Evolutionary conservation across 2,888 invertebrate species (phyloP).

Genomic region (Sturmia bella): DNA sequence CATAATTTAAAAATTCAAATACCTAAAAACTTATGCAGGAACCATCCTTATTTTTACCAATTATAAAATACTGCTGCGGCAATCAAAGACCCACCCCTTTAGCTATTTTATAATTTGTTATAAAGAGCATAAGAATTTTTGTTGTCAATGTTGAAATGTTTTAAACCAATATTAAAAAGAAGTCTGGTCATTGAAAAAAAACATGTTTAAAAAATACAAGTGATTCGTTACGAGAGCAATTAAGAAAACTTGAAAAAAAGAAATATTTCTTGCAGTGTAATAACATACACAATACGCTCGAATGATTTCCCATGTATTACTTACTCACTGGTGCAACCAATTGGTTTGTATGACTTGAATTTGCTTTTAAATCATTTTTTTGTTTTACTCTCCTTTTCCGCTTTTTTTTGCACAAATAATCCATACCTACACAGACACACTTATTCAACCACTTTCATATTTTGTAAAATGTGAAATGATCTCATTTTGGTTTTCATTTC

Average conservation of each 20-base stretch:
- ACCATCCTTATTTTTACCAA: too few relatives aligned
- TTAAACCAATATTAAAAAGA: too few relatives aligned
- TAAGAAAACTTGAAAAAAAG: slow-evolving; percentile 7
- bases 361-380: slow-evolving; percentile 38
- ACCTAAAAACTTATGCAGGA: too few relatives aligned
- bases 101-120: too few relatives aligned
- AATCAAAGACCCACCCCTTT: too few relatives aligned
- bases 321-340: slow-evolving; percentile 1
- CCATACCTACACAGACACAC: background rate
- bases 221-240: background rate
- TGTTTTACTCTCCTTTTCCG: background rate
- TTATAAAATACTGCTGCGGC: too few relatives aligned
- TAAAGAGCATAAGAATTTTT: too few relatives aligned
- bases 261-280: background rate
- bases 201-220: background rate
- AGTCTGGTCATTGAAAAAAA: background rate
- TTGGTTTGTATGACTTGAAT: slow-evolving; percentile 37
- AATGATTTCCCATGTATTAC: background rate
- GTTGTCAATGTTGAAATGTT: too few relatives aligned
- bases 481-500: slow-evolving; percentile 36
- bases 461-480: slow-evolving; percentile 1
- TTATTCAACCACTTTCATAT: background rate
- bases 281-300: background rate
- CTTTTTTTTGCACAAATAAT: background rate
- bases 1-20: too few relatives aligned